Base-by-base conservation (phyloP, 2,888 invertebrate species). In the Dioctria linearis region DNA sequence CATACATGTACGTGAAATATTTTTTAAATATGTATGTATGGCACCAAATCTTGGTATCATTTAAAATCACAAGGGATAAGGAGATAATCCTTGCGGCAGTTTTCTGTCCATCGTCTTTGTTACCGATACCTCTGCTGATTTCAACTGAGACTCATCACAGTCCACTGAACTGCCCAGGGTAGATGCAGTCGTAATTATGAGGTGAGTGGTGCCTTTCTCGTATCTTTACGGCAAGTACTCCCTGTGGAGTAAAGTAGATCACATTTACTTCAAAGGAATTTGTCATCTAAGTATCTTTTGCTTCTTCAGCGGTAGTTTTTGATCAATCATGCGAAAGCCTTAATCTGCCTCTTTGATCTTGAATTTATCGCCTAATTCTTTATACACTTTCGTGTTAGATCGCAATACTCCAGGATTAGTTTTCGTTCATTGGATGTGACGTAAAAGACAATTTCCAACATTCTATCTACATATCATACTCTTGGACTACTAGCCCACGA, bases 181-280 rank as follows among this genome's bases (percentile, higher is more conserved):
- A 49, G 6, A 25, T 43, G 49, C 40, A 78, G 65, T 65, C n/a
- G 51, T 61, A 78, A 65, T 65, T 78, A 63, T 49, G 63, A 63
- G 76, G 49, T 75, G 59, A 61, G 59, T 61, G 76, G 46, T 76
- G 69, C 40, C 43, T 46, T 46, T 25, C 67, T 67, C 67, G 25
- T 67, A 59, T 63, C 76, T 63, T 63, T 76, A 63, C 63, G 61
- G 61, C 76, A 63, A 63, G 46, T 43, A 13, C 11, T 43, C 63
- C 76, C 76, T 63, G 9, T 11, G 46, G 76, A 42, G 76, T 63
- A 76, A 76, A 66, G 59, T 63, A 63, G 76, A 63, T 76, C 76
- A 76, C 49, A 40, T 76, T 76, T 75, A 25, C 5, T 42, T 25
- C 69, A 69, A 51, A 69, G 51, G 54, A 69, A 49, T 51, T 69